Conservation (phyloP, 2,888 invertebrate genomes). For the Limnephilus auricula region DNA sequence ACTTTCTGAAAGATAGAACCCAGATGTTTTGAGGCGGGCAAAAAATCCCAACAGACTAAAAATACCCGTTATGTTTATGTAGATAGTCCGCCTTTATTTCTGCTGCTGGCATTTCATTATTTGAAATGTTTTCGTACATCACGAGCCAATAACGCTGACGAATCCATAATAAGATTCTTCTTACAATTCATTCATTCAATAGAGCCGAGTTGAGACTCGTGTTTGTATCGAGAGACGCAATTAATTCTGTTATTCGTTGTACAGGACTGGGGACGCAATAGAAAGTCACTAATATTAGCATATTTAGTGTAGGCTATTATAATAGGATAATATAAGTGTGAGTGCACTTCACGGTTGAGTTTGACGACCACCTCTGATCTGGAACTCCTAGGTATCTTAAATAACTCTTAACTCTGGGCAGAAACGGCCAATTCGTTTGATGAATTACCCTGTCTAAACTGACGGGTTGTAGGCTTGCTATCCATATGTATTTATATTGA, state of each 20-base stretch:
- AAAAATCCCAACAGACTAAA: constrained; percentile 39
- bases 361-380: neutral
- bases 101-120: constrained; percentile 7
- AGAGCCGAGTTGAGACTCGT: constrained; percentile 11
- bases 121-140: constrained; percentile 13
- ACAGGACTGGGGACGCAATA: neutral
- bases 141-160: constrained; percentile 15
- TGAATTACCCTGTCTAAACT: neutral
- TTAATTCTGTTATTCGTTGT: neutral
- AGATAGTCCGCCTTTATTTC: constrained; percentile 26
- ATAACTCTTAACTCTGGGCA: neutral
- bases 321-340: neutral
- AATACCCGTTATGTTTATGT: constrained; percentile 31
- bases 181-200: neutral
- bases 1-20: constrained; percentile 41
- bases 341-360: neutral
- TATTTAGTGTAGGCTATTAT: neutral
- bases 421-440: neutral
- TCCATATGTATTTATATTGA: too few species aligned
- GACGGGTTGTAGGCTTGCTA: neutral
- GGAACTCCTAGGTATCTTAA: neutral
- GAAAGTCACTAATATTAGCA: neutral
- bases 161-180: constrained; percentile 5
- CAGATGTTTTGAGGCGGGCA: constrained; percentile 39
- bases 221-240: neutral